Conservation (phyloP, 2,888 invertebrate species). For the Eupeodes latifasciatus region DNA sequence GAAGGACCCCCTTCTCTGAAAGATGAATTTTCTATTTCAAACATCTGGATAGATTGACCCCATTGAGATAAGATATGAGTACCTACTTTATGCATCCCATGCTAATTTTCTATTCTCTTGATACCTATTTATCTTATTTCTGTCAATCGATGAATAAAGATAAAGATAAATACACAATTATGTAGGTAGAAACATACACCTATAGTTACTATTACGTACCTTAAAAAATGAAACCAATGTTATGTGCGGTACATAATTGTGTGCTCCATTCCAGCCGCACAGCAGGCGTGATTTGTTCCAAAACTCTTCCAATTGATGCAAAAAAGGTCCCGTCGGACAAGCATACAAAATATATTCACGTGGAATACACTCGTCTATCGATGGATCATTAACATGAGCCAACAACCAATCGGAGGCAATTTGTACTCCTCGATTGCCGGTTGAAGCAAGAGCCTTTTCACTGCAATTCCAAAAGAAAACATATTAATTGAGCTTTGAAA, state of each 20-base stretch:
- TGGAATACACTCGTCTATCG: conserved; percentile 90
- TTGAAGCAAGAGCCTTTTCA: conserved; percentile 95
- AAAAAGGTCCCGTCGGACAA: conserved; percentile 89
- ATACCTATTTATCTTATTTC: too few relatives aligned
- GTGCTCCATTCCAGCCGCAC: conserved; percentile 95
- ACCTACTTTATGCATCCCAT: too few relatives aligned
- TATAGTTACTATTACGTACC: conserved; percentile 84
- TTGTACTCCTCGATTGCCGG: conserved; percentile 94
- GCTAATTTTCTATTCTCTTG: too few relatives aligned
- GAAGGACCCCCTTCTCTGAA: too few relatives aligned
- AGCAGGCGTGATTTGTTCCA: conserved; percentile 90
- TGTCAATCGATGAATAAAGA: not conserved
- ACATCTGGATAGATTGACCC: too few relatives aligned
- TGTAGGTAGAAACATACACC: too few relatives aligned
- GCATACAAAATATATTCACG: conserved; percentile 95
- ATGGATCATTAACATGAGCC: conserved; percentile 94
- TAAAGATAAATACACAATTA: not conserved
- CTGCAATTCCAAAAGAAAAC: conserved; percentile 84
- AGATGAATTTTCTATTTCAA: too few relatives aligned
- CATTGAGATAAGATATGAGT: too few relatives aligned
- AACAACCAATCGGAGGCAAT: conserved; percentile 95
- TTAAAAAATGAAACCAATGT: conserved; percentile 95
- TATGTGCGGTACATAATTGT: conserved; percentile 95
- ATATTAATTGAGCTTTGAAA: not conserved
- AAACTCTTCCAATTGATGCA: conserved; percentile 89